Base-by-base conservation (phyloP, 2,797 vertebrate genomes). In the Falco naumanni region DNA sequence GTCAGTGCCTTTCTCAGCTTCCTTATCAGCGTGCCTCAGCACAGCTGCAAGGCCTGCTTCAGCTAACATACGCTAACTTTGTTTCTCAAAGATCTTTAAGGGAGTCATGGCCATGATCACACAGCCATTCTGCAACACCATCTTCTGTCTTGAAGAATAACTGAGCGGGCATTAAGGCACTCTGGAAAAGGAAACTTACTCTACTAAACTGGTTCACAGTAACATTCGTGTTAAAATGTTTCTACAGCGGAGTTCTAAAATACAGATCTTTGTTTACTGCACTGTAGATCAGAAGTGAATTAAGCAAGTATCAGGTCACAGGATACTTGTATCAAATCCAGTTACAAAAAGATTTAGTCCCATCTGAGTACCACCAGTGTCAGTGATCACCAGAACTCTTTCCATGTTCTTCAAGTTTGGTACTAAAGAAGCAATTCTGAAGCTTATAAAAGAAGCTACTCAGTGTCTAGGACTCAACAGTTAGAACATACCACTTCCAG, bases 151-250 rank as follows among this genome's bases (percentile, higher is more conserved):
- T 99, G 97, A 99, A 99, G 97, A 99, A 99, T 84, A 99, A 97
- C 94, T 99, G 99, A 43, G 99, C 99, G 5, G 99, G 99, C 99
- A 99, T 99, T 87, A 99, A 98, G 60, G 99, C 99, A 68, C 99
- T 99, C 99, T 99, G 97, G 22, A 93, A 95, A 37, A 95, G 33
- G 63, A 96, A 85, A 96, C 3, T 54, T 74, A 28, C 0, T 80
- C 33, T 59, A 63, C 8, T 89, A 65, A 93, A 39, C 7, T 61
- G 14, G 14, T 57, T 76, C 37, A 92, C 7, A 77, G 29, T 5
- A 65, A 29, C 5, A 3, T 25, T 70, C 0, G 1, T 16, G 64
- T 59, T 69, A 71, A 77, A 7, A 43, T 6, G 7, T 4, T 33
- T 14, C 8, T 80, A 63, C 18, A 63, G 25, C 2, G 10, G 14